These are phyloP conservation scores for Lucilia sericata DNA, from an alignment of 1,140 invertebrate species.

Conservation along the genomic window DNA sequence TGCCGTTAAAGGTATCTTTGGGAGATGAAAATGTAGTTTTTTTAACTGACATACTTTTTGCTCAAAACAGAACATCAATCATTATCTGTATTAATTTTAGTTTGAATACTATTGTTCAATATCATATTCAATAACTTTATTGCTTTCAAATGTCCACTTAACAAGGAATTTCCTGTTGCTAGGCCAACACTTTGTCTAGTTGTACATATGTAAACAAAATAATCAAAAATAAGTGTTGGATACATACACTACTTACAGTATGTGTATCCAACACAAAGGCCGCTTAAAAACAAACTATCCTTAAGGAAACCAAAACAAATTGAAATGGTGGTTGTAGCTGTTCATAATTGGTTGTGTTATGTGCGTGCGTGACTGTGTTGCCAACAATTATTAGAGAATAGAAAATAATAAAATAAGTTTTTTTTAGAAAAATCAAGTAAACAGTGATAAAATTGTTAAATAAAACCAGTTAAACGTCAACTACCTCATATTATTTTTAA, in stretches of 20 bases:
- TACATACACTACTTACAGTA: neutral
- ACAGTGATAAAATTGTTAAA: neutral
- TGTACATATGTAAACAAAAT: neutral
- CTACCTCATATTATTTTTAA: neutral
- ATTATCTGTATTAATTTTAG: no score
- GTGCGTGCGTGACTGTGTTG: no score
- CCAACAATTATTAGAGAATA: neutral
- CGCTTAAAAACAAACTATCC: neutral
- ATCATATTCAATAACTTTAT: no score
- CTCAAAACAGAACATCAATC: no score
- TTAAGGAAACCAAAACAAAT: slow-evolving; percentile 14
- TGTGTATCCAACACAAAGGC: neutral
- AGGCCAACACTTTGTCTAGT: neutral
- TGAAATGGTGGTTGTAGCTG: neutral
- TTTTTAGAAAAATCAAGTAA: neutral
- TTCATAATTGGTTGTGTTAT: neutral
- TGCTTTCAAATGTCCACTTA: neutral
- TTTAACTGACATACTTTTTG: no score
- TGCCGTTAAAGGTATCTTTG: no score
- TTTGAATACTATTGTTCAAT: no score
- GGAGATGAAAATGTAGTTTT: no score
- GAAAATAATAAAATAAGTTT: neutral
- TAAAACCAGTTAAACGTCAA: neutral
- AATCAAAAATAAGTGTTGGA: neutral
- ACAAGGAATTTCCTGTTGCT: neutral